phyloP scores from a whole-genome alignment of 2,888 invertebrate species.

The Papilio elwesi region DNA sequence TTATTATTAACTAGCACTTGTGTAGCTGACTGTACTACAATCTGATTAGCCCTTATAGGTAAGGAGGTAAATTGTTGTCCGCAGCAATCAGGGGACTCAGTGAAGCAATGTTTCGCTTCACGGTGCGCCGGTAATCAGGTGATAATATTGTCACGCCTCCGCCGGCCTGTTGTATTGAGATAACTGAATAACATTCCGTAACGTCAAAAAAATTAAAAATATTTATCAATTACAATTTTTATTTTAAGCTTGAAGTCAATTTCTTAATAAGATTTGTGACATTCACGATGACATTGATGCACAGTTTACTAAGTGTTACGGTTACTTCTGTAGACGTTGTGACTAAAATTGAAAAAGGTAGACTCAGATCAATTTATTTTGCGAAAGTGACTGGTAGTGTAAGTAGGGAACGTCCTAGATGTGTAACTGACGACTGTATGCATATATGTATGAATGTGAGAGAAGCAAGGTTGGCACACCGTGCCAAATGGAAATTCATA shows the following conservation, averaged over 20 bases:
- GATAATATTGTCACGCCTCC: slow-evolving; percentile 51
- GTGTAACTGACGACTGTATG: too few species aligned
- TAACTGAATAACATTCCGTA: slow-evolving; percentile 37
- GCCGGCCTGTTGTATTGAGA: slow-evolving; percentile 45
- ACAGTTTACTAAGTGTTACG: neutral
- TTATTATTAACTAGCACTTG: slow-evolving; percentile 2
- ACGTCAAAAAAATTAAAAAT: neutral
- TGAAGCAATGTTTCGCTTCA: slow-evolving; percentile 57
- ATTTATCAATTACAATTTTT: neutral
- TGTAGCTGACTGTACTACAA: slow-evolving; percentile 23
- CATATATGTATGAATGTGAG: too few species aligned
- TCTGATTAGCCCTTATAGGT: slow-evolving; percentile 38
- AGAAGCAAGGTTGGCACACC: too few species aligned
- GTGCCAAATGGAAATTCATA: too few species aligned
- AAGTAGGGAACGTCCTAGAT: too few species aligned
- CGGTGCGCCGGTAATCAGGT: slow-evolving; percentile 60
- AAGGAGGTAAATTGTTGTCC: slow-evolving; percentile 44
- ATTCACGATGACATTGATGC: neutral
- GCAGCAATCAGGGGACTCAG: slow-evolving; percentile 33
- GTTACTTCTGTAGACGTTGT: too few species aligned
- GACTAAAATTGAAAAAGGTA: too few species aligned
- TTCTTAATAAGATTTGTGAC: neutral
- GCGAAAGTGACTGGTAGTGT: too few species aligned
- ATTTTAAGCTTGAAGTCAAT: neutral
- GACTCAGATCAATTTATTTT: too few species aligned